Evolutionary conservation across 2,113 vertebrate species (phyloP).

Genomic region (Strigops habroptila): DNA sequence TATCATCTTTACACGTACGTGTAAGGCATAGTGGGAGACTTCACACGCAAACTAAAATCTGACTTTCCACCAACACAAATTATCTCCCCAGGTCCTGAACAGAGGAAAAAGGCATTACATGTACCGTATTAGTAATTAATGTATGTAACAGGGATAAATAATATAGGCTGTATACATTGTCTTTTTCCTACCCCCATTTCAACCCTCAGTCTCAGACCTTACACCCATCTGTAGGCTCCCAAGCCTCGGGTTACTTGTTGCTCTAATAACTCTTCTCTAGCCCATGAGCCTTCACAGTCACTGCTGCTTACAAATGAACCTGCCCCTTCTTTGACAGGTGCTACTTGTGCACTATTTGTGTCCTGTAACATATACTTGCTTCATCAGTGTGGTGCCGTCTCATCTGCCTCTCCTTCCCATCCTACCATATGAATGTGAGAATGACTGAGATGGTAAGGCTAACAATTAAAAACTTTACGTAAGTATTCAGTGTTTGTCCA

Average conservation of each 20-base stretch:
- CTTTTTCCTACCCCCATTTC: not conserved
- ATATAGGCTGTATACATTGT: not conserved
- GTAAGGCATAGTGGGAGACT: not conserved
- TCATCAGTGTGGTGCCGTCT: not conserved
- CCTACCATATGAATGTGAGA: not conserved
- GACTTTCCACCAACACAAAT: not conserved
- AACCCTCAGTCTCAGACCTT: not conserved
- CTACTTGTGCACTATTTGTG: not conserved
- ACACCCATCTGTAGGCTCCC: not conserved
- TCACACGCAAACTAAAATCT: not conserved
- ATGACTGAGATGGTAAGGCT: not conserved
- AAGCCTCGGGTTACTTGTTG: not conserved
- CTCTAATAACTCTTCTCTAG: not conserved
- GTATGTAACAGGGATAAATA: not conserved
- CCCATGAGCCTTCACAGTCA: accelerated
- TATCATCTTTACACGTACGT: accelerated
- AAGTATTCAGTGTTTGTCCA: not conserved
- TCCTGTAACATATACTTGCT: not conserved
- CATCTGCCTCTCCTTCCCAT: not conserved
- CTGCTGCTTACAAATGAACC: not conserved
- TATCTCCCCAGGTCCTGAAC: not conserved
- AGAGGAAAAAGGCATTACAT: not conserved
- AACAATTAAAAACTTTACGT: not conserved
- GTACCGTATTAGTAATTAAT: not conserved
- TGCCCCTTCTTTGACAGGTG: not conserved